These are phyloP conservation scores for Hippoglossus stenolepis DNA, from an alignment of 2,113 vertebrate genomes.

Conservation along the genomic window DNA sequence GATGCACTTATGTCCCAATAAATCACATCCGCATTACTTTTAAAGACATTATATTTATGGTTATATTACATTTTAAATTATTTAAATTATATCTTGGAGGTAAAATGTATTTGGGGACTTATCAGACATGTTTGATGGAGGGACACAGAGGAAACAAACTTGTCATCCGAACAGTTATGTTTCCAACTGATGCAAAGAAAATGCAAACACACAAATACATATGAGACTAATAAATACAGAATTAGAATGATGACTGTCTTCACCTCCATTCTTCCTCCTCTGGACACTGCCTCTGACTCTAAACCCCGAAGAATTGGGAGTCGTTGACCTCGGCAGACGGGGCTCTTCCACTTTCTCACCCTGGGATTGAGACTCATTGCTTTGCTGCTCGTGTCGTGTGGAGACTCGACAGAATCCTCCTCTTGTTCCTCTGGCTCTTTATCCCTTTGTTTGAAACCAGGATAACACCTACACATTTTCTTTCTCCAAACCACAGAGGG, in stretches of 20 bases:
- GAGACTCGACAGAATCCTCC: neutral
- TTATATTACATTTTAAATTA: too few species aligned
- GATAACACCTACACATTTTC: constrained; percentile 1
- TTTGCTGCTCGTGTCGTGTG: constrained; percentile 8
- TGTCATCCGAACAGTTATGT: too few species aligned
- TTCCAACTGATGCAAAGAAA: too few species aligned
- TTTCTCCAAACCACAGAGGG: neutral
- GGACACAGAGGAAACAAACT: too few species aligned
- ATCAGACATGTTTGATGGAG: too few species aligned
- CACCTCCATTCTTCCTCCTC: neutral
- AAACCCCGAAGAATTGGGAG: neutral
- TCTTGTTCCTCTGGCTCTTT: constrained; percentile 3
- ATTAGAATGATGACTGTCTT: neutral
- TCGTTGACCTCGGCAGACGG: neutral
- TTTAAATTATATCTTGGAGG: too few species aligned
- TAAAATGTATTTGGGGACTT: too few species aligned
- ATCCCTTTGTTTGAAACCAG: neutral
- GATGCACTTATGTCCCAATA: too few species aligned
- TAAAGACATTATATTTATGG: too few species aligned
- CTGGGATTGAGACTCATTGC: constrained; percentile 8
- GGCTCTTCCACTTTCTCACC: neutral
- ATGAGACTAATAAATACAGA: neutral
- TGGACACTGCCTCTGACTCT: neutral
- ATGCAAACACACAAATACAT: too few species aligned
- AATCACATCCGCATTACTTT: too few species aligned